A percentile compares a stretch with the other conserved stretches of the same genome.
phyloP scores from a whole-genome alignment of 2,113 vertebrate genomes.

The Eclectus roratus region DNA sequence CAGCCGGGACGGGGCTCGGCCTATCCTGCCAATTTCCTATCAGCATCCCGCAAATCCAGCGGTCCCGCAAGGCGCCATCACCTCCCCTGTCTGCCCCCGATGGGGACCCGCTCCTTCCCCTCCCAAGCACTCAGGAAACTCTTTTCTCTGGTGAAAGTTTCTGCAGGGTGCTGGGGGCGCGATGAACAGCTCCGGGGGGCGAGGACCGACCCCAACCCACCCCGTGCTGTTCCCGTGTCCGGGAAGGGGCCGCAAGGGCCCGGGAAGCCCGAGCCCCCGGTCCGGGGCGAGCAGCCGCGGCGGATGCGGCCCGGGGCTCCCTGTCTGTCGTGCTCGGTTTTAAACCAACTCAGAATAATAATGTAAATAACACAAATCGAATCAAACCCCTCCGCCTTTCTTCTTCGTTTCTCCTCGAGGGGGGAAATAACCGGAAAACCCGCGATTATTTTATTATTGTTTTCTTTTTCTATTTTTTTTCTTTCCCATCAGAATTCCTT shows the following conservation, averaged over 20 bases:
- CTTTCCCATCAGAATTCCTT: not conserved
- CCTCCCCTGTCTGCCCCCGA: not conserved
- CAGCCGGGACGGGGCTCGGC: not conserved
- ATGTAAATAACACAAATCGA: not conserved
- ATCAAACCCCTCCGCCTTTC: not conserved
- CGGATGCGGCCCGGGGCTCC: not conserved
- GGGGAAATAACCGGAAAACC: not conserved
- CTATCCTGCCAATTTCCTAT: not conserved
- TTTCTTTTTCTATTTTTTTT: not conserved
- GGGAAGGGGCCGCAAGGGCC: not conserved
- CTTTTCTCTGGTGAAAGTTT: not conserved
- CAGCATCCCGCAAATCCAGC: not conserved
- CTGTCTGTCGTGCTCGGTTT: not conserved
- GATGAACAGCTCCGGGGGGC: no score
- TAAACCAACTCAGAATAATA: not conserved
- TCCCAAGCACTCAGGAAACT: not conserved
- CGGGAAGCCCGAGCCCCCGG: not conserved
- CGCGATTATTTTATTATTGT: not conserved
- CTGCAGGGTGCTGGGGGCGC: not conserved
- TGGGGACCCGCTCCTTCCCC: not conserved
- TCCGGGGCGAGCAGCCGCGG: not conserved
- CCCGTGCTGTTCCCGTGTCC: not conserved
- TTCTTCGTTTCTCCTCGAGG: not conserved
- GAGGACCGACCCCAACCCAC: not conserved
- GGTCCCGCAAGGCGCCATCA: rapidly evolving